A percentile compares a stretch with the other conserved stretches of the same genome.
Conservation (phyloP, 2,113 vertebrate species). For the Elanoides forficatus region DNA sequence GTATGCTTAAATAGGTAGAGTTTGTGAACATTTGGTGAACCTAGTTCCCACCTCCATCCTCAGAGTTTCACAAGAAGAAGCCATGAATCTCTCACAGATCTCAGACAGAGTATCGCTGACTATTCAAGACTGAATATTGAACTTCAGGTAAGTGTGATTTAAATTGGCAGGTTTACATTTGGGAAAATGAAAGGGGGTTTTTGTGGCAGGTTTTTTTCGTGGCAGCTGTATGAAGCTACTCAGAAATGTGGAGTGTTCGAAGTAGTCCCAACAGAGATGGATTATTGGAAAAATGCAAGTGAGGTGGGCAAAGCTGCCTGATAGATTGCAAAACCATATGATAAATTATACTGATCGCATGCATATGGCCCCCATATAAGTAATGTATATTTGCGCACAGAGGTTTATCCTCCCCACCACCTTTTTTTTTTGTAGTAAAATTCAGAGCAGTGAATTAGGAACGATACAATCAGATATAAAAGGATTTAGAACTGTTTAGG, state of each 20-base stretch:
- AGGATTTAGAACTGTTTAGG: conserved; percentile 67
- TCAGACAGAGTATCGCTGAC: neutral
- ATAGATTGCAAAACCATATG: conserved; percentile 63
- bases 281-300: conserved; percentile 55
- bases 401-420: conserved; percentile 29
- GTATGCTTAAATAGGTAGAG: neutral
- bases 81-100: neutral
- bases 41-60: neutral
- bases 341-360: conserved; percentile 56
- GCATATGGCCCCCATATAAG: conserved; percentile 38
- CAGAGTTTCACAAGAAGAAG: neutral
- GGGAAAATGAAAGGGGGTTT: neutral
- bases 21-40: neutral
- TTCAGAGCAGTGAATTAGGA: conserved; percentile 45
- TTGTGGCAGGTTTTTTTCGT: neutral
- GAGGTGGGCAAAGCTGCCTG: conserved; percentile 39
- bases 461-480: conserved; percentile 45
- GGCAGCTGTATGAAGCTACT: conserved; percentile 36
- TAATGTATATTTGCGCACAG: conserved; percentile 31
- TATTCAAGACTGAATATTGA: neutral
- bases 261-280: conserved; percentile 54
- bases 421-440: conserved; percentile 28
- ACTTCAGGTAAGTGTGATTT: conserved; percentile 16
- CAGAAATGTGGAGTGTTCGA: conserved; percentile 21
- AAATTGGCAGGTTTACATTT: neutral